Evolutionary conservation across 2,797 vertebrate genomes (phyloP), one percentile per base, ranked within the genome.

Genomic region (Rhinatrema bivittatum): DNA sequence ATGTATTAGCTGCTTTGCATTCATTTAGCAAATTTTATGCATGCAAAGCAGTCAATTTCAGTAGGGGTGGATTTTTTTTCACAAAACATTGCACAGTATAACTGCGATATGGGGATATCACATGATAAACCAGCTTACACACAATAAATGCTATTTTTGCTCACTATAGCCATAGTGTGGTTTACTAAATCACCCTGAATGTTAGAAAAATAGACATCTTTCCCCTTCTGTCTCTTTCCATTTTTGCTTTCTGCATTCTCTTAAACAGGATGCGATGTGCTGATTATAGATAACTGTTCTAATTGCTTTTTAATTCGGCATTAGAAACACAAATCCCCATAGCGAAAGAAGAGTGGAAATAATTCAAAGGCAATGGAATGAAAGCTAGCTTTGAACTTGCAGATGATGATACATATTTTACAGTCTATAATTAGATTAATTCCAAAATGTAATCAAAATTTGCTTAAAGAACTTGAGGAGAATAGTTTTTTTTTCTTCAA

Each of bases 281-380:
- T 44, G 36, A 54, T 46, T 16, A 3, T 18, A 48, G 49, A 44
- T 68, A 70, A 55, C 2, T 29, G 2, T 52, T 67, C 64, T 57
- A 71, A 73, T 72, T 70, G 62, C 9, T 56, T 68, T 68, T 67
- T 26, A 60, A 50, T 68, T 65, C 60, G 46, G 36, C 72, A 50
- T 32, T 25, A 49, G 28, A 21, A 31, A 39, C 24, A 52, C 33
- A 61, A 67, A 56, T 61, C 46, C 41, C 46, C 52, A 31, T 4
- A 59, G 54, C 15, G 53, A 48, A 60, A 50, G 29, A 27, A 13
- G 50, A 60, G 29, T 18, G 48, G 12, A 64, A 58, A 75, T 53
- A 62, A 56, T 42, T 69, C 59, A 46, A 68, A 60, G 19, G 49
- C 32, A 65, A 36, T 68, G 70, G 62, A 65, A 64, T 38, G 7